A percentile compares a stretch with the other conserved stretches of the same genome.
Conservation (phyloP, 2,888 invertebrate species). For the Allacma fusca region DNA sequence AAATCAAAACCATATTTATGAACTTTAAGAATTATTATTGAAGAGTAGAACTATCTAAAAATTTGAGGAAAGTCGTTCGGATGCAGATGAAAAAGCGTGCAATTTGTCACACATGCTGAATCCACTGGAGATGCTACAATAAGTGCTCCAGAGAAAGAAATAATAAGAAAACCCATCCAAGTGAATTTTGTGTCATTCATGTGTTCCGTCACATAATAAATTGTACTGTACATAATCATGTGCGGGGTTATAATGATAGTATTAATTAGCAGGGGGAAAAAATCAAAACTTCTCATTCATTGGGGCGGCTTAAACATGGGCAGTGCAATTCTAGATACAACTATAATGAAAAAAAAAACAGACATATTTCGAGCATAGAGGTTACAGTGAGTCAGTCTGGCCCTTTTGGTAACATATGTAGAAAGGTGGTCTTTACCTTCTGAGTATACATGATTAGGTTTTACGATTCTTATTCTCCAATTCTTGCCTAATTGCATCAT, state of each 20-base stretch:
- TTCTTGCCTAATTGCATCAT: slow-evolving; percentile 60
- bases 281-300: background rate
- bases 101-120: too few species aligned
- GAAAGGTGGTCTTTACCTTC: slow-evolving; percentile 34
- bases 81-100: too few species aligned
- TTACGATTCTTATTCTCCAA: slow-evolving; percentile 57
- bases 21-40: background rate
- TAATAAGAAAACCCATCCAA: too few species aligned
- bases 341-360: background rate
- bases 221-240: too few species aligned
- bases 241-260: too few species aligned
- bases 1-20: background rate
- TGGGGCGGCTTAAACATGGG: background rate
- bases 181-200: too few species aligned
- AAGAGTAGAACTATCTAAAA: background rate
- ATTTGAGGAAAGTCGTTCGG: too few species aligned
- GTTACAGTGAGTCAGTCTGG: slow-evolving; percentile 19
- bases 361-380: background rate
- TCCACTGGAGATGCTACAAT: too few species aligned
- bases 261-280: too few species aligned
- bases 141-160: too few species aligned
- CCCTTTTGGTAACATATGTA: background rate
- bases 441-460: background rate
- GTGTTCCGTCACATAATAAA: too few species aligned
- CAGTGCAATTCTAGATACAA: background rate